A percentile compares a stretch with the other conserved stretches of the same genome.
phyloP scores from a whole-genome alignment of 2,888 invertebrate genomes.

The Campoletis raptor region DNA sequence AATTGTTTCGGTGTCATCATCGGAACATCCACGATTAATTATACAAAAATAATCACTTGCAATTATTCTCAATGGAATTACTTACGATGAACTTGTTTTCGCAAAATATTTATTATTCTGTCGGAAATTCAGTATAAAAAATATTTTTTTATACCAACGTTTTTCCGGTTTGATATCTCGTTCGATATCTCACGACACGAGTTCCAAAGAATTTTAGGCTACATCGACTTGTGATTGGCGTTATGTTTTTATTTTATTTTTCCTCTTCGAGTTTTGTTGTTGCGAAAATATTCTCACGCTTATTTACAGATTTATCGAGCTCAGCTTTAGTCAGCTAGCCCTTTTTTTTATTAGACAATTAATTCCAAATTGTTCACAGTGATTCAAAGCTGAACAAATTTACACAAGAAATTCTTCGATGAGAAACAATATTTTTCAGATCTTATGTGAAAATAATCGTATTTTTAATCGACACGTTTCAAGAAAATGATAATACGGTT shows the following conservation, averaged over 20 bases:
- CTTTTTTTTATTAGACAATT: background rate
- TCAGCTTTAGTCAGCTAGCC: background rate
- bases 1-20: background rate
- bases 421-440: background rate
- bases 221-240: background rate
- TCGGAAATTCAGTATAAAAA: background rate
- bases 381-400: background rate
- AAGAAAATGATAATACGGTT: background rate
- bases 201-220: background rate
- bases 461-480: background rate
- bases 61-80: background rate
- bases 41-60: background rate
- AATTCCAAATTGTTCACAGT: background rate
- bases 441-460: background rate
- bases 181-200: background rate
- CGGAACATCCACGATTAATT: background rate
- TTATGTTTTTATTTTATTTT: background rate
- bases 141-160: background rate
- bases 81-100: background rate
- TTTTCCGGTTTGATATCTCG: background rate
- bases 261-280: background rate
- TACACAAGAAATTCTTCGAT: background rate
- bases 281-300: background rate
- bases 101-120: slow-evolving; percentile 1
- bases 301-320: background rate